Conservation (phyloP, 2,797 vertebrate genomes). For the Sternarchorhynchus goeldii region DNA sequence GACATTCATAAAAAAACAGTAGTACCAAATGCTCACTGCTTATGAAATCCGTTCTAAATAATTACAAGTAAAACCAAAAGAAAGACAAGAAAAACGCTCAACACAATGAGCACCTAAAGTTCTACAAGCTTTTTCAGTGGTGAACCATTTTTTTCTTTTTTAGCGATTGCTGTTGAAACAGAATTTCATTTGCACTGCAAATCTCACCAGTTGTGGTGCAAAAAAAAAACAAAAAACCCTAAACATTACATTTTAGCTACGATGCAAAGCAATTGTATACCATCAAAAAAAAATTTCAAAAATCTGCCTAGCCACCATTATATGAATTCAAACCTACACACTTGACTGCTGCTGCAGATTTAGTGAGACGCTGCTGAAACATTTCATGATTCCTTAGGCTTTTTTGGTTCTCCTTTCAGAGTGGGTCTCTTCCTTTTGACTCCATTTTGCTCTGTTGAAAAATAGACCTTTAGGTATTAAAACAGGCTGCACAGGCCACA, state of each 20-base stretch:
- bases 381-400: slow-evolving; percentile 50
- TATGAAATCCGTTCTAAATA: neutral
- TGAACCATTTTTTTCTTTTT: neutral
- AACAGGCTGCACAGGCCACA: neutral
- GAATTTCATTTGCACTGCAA: neutral
- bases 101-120: neutral
- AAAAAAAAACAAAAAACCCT: slow-evolving; percentile 5
- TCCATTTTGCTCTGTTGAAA: slow-evolving; percentile 50
- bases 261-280: neutral
- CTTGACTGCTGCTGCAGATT: slow-evolving; percentile 14
- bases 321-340: slow-evolving; percentile 24
- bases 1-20: neutral
- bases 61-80: neutral
- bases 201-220: neutral
- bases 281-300: neutral
- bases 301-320: neutral
- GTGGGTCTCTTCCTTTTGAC: slow-evolving; percentile 58
- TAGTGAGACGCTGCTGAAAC: neutral
- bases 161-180: neutral
- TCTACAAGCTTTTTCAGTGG: neutral
- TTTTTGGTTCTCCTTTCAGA: slow-evolving; percentile 50
- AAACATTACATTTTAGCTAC: neutral
- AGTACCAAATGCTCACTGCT: neutral
- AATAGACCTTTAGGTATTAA: slow-evolving; percentile 18
- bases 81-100: neutral